Evolutionary conservation across 2,888 invertebrate species (phyloP).

Genomic region (Agrotis exclamationis): DNA sequence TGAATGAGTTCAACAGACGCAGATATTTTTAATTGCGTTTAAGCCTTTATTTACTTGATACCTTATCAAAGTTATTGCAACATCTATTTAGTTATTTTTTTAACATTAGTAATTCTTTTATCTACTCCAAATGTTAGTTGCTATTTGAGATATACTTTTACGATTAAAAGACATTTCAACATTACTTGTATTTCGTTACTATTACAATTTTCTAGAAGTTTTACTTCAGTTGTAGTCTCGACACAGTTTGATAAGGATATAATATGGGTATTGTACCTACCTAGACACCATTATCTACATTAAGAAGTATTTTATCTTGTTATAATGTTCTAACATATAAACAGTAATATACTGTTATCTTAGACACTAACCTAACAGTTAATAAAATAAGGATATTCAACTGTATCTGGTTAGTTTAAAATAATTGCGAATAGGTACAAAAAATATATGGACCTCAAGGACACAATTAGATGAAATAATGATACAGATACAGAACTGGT

Average conservation of each 20-base stretch:
- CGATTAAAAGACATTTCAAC: constrained; percentile 5
- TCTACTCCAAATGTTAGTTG: constrained; percentile 1
- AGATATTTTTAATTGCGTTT: background rate
- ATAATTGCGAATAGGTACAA: too few relatives aligned
- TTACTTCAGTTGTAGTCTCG: background rate
- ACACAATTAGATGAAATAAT: too few relatives aligned
- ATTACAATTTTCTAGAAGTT: background rate
- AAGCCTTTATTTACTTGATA: background rate
- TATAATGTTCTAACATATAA: too few relatives aligned
- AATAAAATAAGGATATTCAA: background rate
- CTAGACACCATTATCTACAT: background rate
- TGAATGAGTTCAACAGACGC: too few relatives aligned
- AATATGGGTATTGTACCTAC: too few relatives aligned
- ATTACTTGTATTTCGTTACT: background rate
- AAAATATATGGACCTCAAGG: too few relatives aligned
- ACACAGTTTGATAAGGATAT: constrained; percentile 2
- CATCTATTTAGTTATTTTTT: background rate
- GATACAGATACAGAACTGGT: background rate
- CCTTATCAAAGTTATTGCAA: constrained; percentile 4
- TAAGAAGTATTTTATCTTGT: background rate
- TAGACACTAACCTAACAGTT: background rate
- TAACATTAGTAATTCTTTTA: background rate
- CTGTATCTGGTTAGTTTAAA: too few relatives aligned
- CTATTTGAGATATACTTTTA: background rate
- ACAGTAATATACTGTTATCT: background rate